Conservation (phyloP, 2,797 vertebrate genomes). For the Poecilia picta region DNA sequence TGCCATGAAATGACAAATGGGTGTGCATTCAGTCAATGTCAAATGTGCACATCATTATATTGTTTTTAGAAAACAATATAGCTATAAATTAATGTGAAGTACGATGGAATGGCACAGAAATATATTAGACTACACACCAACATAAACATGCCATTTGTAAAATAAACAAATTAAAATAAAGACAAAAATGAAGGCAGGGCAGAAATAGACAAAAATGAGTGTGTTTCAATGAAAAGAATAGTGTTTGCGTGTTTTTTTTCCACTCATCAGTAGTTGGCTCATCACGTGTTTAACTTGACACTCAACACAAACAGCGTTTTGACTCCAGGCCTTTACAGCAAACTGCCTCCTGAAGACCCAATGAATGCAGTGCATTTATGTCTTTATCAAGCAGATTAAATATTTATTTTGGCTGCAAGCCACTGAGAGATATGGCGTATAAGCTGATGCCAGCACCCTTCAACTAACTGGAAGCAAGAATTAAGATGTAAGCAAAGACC, state of each 20-base stretch:
- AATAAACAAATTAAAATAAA: background rate
- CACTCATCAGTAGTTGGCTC: background rate
- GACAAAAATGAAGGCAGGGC: background rate
- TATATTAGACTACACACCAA: background rate
- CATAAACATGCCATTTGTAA: background rate
- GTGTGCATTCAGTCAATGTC: background rate
- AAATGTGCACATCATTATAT: background rate
- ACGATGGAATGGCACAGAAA: background rate
- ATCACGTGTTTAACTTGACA: background rate
- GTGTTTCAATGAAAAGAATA: background rate
- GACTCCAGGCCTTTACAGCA: background rate
- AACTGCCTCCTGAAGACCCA: slow-evolving; percentile 21
- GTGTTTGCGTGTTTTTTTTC: background rate
- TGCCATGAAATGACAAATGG: background rate
- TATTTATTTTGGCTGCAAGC: slow-evolving; percentile 24
- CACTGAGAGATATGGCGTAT: slow-evolving; percentile 16
- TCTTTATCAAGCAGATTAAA: slow-evolving; percentile 27
- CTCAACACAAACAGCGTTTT: background rate
- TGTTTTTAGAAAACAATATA: background rate
- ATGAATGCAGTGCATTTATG: slow-evolving; percentile 9
- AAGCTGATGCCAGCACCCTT: slow-evolving; percentile 17
- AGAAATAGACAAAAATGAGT: background rate
- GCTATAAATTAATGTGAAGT: no score
- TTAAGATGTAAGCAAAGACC: slow-evolving; percentile 6
- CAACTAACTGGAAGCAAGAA: slow-evolving; percentile 7